Conservation (phyloP, 1,140 invertebrate genomes). For the Lerema accius region DNA sequence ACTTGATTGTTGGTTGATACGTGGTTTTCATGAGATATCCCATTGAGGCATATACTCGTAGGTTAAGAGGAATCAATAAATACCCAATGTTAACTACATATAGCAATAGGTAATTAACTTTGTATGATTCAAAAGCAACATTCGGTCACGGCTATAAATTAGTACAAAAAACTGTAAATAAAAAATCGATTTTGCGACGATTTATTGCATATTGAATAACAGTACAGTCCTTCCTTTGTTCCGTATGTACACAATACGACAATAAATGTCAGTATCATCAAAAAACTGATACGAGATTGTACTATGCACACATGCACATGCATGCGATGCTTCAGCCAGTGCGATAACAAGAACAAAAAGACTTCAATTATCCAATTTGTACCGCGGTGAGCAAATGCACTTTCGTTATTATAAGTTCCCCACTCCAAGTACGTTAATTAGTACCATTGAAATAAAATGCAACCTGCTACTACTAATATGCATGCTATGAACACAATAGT, state of each 20-base stretch:
- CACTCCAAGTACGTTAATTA: conserved; percentile 48
- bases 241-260: conserved; percentile 7
- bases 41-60: no score
- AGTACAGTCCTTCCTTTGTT: conserved; percentile 28
- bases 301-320: conserved; percentile 27
- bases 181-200: background rate
- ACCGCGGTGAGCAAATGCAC: conserved; percentile 36
- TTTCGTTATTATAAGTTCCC: conserved; percentile 51
- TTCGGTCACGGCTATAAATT: no score
- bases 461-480: conserved; percentile 3
- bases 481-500: conserved; percentile 2
- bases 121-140: no score
- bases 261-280: conserved; percentile 32
- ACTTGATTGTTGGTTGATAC: no score
- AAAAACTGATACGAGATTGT: conserved; percentile 38
- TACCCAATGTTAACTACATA: no score
- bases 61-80: no score
- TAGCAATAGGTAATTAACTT: no score
- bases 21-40: no score
- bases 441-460: conserved; percentile 43
- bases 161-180: background rate
- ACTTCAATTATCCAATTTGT: conserved; percentile 58
- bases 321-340: conserved; percentile 39
- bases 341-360: conserved; percentile 47
- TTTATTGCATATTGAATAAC: conserved; percentile 25